These are phyloP conservation scores for Tadarida brasiliensis DNA, from an alignment of 2,797 vertebrate genomes.

Conservation along the genomic window DNA sequence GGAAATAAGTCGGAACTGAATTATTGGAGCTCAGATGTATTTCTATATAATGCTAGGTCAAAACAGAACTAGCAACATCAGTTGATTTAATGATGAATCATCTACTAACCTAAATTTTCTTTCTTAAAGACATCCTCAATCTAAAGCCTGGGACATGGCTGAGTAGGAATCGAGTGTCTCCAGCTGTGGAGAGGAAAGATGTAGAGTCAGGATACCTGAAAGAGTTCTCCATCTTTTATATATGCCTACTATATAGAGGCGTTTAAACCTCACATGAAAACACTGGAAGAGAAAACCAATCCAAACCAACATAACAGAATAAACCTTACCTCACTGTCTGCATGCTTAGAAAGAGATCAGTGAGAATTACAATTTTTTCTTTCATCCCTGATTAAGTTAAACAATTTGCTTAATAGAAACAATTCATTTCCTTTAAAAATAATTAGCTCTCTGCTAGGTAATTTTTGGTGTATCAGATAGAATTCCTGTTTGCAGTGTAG, in stretches of 20 bases:
- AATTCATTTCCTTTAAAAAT: conserved; percentile 35
- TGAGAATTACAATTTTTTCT: neutral
- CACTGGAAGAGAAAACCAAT: neutral
- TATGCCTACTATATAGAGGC: neutral
- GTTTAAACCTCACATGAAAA: conserved; percentile 2
- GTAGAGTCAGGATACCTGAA: neutral
- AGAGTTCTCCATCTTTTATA: neutral
- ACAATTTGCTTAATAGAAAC: neutral
- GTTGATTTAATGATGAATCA: conserved; percentile 36
- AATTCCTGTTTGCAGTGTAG: neutral
- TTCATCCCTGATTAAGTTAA: neutral
- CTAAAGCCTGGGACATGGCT: neutral
- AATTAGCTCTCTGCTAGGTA: neutral
- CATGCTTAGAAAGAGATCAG: neutral
- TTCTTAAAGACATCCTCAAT: neutral
- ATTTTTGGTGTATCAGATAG: neutral
- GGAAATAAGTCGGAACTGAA: neutral
- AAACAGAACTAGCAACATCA: neutral
- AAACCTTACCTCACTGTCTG: neutral
- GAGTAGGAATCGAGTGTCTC: neutral
- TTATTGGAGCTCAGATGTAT: neutral
- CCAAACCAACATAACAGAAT: neutral
- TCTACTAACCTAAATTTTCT: conserved; percentile 2
- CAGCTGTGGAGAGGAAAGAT: neutral
- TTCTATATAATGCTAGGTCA: neutral